A percentile compares a stretch with the other conserved stretches of the same genome.
phyloP scores from a whole-genome alignment of 2,797 vertebrate genomes.

The Somateria mollissima region DNA sequence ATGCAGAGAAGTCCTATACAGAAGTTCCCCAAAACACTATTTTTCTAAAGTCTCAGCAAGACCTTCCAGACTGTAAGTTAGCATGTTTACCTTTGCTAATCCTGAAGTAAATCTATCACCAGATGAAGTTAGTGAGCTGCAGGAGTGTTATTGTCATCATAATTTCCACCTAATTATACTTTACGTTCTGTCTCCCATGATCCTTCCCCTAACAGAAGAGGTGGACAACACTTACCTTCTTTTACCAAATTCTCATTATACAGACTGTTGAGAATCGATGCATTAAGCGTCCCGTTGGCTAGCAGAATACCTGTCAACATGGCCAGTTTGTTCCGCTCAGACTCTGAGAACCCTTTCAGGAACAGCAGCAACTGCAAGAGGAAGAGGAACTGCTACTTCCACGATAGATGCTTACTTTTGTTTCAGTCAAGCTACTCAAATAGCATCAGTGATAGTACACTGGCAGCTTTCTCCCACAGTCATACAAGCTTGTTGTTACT shows the following conservation, averaged over 20 bases:
- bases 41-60: neutral
- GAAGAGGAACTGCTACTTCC: neutral
- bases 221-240: slow-evolving; percentile 85
- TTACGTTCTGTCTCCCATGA: neutral
- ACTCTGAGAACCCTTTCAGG: slow-evolving; percentile 97
- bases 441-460: neutral
- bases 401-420: neutral
- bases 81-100: neutral
- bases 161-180: neutral
- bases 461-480: neutral
- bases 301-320: slow-evolving; percentile 97
- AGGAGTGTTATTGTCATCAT: neutral
- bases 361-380: slow-evolving; percentile 92
- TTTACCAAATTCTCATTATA: slow-evolving; percentile 98
- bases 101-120: neutral
- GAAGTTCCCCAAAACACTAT: neutral
- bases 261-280: slow-evolving; percentile 94
- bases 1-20: neutral
- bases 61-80: neutral
- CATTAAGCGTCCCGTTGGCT: slow-evolving; percentile 91
- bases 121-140: neutral
- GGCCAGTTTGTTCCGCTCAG: slow-evolving; percentile 96
- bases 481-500: neutral
- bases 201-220: neutral
- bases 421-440: neutral